phyloP scores from a whole-genome alignment of 2,113 vertebrate species.

The Cryptotis parvus region DNA sequence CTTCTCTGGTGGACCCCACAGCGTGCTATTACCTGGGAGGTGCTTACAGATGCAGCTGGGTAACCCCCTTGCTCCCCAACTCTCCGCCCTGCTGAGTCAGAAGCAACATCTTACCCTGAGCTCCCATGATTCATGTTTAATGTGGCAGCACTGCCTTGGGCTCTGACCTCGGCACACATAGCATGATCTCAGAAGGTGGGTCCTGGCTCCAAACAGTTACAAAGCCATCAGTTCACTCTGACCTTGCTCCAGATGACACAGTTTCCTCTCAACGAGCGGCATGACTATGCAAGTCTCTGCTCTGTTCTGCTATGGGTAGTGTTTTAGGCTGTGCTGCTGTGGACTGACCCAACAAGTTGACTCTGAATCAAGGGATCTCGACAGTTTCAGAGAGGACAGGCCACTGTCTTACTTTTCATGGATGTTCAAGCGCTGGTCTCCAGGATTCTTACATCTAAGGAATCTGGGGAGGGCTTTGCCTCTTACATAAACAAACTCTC shows the following conservation, averaged over 20 bases:
- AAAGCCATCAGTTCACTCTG: constrained; percentile 12
- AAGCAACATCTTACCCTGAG: neutral
- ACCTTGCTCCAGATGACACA: neutral
- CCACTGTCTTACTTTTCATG: neutral
- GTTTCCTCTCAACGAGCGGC: neutral
- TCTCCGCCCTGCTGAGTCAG: neutral
- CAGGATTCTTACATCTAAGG: neutral
- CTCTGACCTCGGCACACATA: neutral
- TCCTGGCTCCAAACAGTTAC: neutral
- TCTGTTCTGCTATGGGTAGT: neutral
- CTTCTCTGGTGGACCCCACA: neutral
- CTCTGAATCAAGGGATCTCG: no score
- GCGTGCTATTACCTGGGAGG: neutral
- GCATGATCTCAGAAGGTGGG: neutral
- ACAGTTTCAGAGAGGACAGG: neutral
- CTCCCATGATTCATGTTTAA: neutral
- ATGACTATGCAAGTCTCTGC: neutral
- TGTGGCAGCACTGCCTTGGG: neutral
- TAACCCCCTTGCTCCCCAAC: neutral
- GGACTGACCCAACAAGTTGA: neutral
- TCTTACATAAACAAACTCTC: neutral
- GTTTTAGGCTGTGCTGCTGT: neutral
- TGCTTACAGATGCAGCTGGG: neutral
- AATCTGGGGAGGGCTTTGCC: neutral
- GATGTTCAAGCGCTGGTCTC: neutral